Percentiles rank a stretch among this genome's conserved stretches.
Conservation (phyloP, 2,888 invertebrate genomes). For the Aspidiotus destructor region DNA sequence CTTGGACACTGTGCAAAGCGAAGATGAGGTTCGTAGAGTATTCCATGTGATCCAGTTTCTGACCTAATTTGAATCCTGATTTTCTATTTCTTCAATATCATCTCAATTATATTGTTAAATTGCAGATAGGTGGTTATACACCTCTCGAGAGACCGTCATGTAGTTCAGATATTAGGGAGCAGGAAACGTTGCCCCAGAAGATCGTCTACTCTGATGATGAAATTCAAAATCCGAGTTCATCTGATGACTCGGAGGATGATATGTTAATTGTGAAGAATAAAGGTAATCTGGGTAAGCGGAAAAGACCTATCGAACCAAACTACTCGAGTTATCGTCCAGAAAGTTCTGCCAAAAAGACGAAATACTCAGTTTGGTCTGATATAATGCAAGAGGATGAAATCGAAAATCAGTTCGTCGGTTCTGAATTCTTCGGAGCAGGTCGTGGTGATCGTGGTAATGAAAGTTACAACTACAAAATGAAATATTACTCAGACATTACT, state of each 20-base stretch:
- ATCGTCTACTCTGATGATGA: conserved; percentile 26
- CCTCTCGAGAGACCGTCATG: conserved; percentile 22
- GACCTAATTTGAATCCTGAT: too few relatives aligned
- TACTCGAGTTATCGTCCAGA: background rate
- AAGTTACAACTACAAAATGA: conserved; percentile 21
- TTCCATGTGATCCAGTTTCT: background rate
- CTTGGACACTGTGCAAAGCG: conserved; percentile 17
- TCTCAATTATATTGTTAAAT: background rate
- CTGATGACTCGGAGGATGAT: conserved; percentile 23
- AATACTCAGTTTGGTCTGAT: conserved; percentile 21
- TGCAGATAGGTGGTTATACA: conserved; percentile 14
- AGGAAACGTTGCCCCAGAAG: background rate
- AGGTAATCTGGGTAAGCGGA: conserved; percentile 14
- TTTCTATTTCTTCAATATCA: too few relatives aligned
- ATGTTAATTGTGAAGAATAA: conserved; percentile 1
- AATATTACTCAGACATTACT: conserved; percentile 5
- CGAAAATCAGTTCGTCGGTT: conserved; percentile 19
- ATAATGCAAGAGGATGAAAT: conserved; percentile 26
- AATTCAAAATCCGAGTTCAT: conserved; percentile 7
- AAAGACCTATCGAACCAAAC: background rate
- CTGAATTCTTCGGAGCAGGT: conserved; percentile 22
- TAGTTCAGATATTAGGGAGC: background rate
- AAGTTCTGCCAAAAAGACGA: conserved; percentile 11
- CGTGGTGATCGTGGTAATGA: conserved; percentile 21
- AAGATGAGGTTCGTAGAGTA: conserved; percentile 21